These are phyloP conservation scores for Heterodera carotae DNA, from an alignment of 1,140 invertebrate genomes.

Conservation along the genomic window DNA sequence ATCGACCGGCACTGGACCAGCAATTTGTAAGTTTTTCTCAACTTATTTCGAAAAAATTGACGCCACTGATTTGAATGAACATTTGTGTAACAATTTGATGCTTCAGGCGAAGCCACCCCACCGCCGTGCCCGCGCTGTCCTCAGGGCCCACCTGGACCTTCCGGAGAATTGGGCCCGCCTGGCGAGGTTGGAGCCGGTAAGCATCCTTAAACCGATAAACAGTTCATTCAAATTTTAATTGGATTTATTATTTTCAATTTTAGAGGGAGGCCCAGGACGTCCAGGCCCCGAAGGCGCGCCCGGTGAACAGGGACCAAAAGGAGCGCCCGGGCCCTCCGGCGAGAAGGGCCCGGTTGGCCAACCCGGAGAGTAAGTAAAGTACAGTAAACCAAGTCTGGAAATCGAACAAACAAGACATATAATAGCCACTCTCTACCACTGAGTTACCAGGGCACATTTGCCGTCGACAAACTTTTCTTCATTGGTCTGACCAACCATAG, in stretches of 20 bases:
- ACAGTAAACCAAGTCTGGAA: background rate
- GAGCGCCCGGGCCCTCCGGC: constrained; percentile 21
- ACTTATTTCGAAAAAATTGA: constrained; percentile 8
- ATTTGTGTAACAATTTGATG: background rate
- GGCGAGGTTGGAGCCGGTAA: constrained; percentile 40
- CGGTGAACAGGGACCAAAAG: constrained; percentile 42
- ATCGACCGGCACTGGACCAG: constrained; percentile 26
- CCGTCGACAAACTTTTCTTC: no score
- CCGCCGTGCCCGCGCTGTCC: constrained; percentile 43
- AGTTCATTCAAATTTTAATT: no score
- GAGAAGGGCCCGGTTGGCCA: constrained; percentile 28
- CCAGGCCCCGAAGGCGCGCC: constrained; percentile 35
- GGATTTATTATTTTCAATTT: constrained; percentile 19
- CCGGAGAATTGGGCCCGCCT: constrained; percentile 33
- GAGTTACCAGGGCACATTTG: no score
- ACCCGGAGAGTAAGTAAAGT: constrained; percentile 21
- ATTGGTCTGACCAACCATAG: no score
- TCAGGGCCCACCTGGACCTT: constrained; percentile 37
- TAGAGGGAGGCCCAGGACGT: constrained; percentile 37
- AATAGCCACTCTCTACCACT: background rate
- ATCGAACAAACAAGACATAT: background rate
- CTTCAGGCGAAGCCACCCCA: constrained; percentile 31
- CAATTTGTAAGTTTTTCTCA: constrained; percentile 24
- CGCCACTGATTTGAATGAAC: no score
- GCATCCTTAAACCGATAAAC: background rate